These are phyloP conservation scores for Pipistrellus kuhlii DNA, from an alignment of 2,797 vertebrate species.

Conservation along the genomic window DNA sequence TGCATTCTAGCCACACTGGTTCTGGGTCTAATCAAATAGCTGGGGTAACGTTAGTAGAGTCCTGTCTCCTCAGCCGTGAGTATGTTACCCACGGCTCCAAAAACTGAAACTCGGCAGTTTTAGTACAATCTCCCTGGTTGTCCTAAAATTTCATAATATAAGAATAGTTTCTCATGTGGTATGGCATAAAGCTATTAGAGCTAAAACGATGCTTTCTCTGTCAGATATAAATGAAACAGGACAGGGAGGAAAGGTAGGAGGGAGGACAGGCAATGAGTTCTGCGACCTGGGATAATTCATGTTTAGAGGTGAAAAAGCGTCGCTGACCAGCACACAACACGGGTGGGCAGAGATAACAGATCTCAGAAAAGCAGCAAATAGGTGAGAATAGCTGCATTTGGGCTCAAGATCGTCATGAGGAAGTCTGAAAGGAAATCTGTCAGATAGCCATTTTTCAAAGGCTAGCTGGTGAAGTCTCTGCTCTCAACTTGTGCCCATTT, in stretches of 20 bases:
- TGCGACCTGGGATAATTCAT: background rate
- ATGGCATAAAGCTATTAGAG: background rate
- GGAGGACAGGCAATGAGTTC: background rate
- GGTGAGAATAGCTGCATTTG: accelerated
- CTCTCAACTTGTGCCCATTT: background rate
- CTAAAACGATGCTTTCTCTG: background rate
- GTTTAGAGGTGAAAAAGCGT: background rate
- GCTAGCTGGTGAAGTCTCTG: background rate
- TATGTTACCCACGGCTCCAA: background rate
- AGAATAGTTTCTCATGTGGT: background rate
- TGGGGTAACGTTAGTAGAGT: background rate
- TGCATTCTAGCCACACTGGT: background rate
- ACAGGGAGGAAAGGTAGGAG: no score
- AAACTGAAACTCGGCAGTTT: background rate
- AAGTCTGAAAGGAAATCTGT: background rate
- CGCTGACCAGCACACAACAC: no score
- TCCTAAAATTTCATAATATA: background rate
- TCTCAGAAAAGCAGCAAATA: background rate
- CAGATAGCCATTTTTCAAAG: no score
- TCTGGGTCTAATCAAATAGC: background rate
- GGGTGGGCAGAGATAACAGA: background rate
- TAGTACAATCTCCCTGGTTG: background rate
- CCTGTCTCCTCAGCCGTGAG: background rate
- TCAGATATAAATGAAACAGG: background rate
- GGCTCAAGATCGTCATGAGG: background rate